phyloP scores from a whole-genome alignment of 2,797 vertebrate species.

The Sphaeramia orbicularis region DNA sequence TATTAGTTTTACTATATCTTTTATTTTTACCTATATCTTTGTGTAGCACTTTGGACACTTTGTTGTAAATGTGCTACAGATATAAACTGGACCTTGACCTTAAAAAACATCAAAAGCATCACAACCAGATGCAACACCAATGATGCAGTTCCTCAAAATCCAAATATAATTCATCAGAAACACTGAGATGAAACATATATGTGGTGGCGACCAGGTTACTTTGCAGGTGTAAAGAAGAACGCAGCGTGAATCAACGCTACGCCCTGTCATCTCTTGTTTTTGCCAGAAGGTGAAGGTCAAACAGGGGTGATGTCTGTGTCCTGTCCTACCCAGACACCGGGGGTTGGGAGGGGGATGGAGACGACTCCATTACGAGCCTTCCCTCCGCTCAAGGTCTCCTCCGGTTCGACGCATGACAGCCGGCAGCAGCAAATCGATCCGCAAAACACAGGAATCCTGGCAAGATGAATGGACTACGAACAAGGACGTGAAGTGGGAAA shows the following conservation, averaged over 20 bases:
- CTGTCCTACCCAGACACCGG: constrained; percentile 6
- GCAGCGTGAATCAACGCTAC: not conserved
- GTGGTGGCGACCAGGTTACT: too few species aligned
- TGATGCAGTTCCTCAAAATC: too few species aligned
- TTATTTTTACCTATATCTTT: too few species aligned
- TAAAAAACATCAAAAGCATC: too few species aligned
- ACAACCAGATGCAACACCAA: too few species aligned
- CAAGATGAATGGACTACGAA: constrained; percentile 75
- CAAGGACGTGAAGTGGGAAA: constrained; percentile 73
- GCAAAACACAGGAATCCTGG: constrained; percentile 74
- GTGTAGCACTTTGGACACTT: too few species aligned
- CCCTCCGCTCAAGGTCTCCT: constrained; percentile 62
- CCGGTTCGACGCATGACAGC: constrained; percentile 49
- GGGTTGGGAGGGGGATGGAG: constrained; percentile 37
- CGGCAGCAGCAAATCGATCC: constrained; percentile 77
- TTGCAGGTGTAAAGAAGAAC: too few species aligned
- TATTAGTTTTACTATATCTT: too few species aligned
- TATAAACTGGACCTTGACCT: too few species aligned
- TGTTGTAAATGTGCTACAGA: too few species aligned
- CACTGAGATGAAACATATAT: too few species aligned
- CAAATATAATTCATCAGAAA: too few species aligned
- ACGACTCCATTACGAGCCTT: constrained; percentile 62
- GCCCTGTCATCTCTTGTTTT: constrained; percentile 39
- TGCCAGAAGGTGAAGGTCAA: constrained; percentile 41
- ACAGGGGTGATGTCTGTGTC: constrained; percentile 5